These are phyloP conservation scores for Archivesica marissinica DNA, from an alignment of 1,140 invertebrate genomes.

Conservation along the genomic window DNA sequence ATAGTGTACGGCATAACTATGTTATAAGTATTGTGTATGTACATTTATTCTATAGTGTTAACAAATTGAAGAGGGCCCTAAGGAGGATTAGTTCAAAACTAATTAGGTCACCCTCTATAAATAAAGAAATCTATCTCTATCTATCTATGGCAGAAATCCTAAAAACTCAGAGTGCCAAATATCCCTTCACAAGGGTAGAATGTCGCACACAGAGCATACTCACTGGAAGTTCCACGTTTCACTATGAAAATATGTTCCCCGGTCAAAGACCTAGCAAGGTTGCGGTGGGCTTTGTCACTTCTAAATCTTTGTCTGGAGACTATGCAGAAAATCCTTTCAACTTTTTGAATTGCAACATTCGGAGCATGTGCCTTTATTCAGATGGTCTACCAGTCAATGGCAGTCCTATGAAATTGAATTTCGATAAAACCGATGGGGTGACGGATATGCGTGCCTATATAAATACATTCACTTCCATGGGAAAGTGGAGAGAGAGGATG, in stretches of 20 bases:
- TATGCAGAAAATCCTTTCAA: slow-evolving; percentile 51
- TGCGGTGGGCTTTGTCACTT: slow-evolving; percentile 7
- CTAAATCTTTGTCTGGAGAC: slow-evolving; percentile 4
- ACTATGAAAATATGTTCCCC: slow-evolving; percentile 53
- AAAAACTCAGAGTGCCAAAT: background rate
- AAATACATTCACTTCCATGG: slow-evolving; percentile 11
- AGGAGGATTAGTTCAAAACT: too few relatives aligned
- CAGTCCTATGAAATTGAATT: slow-evolving; percentile 53
- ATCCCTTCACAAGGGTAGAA: slow-evolving; percentile 23
- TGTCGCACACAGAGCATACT: slow-evolving; percentile 27
- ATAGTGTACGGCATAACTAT: too few relatives aligned
- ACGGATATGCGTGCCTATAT: slow-evolving; percentile 20
- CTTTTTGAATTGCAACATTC: slow-evolving; percentile 52
- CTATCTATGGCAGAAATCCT: slow-evolving; percentile 4
- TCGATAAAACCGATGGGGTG: background rate
- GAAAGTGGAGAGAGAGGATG: slow-evolving; percentile 53
- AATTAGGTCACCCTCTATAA: too few relatives aligned
- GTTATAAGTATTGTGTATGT: too few relatives aligned
- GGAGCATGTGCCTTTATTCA: slow-evolving; percentile 33
- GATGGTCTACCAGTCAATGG: slow-evolving; percentile 47
- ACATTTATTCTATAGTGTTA: too few relatives aligned
- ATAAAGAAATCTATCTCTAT: too few relatives aligned
- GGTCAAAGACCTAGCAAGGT: slow-evolving; percentile 21
- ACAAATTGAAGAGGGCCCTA: too few relatives aligned
- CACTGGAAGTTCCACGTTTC: slow-evolving; percentile 25